These are phyloP conservation scores for Acropora yongei DNA, from an alignment of 64 coral and sea anemone species.

Conservation along the genomic window DNA sequence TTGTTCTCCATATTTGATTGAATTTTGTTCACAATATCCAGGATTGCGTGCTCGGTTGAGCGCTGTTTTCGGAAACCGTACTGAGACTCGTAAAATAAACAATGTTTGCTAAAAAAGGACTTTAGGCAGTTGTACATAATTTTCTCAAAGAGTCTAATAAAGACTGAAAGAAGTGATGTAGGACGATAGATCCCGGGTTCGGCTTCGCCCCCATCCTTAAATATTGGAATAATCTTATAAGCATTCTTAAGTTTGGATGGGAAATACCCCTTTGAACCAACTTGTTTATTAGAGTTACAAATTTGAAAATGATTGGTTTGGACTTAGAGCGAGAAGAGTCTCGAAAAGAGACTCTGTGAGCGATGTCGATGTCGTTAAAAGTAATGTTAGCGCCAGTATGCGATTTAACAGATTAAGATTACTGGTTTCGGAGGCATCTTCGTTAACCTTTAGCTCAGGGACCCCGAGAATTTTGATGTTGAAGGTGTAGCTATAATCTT, in stretches of 20 bases:
- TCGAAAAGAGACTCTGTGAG: slow-evolving; percentile 52
- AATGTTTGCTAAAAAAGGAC: too few species aligned
- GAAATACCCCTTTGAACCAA: too few species aligned
- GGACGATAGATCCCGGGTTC: too few species aligned
- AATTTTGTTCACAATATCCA: too few species aligned
- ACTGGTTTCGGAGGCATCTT: slow-evolving; percentile 26
- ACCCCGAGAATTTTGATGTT: slow-evolving; percentile 22
- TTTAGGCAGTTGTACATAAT: too few species aligned
- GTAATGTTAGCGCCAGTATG: slow-evolving; percentile 10
- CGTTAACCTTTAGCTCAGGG: slow-evolving; percentile 20
- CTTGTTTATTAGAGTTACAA: neutral
- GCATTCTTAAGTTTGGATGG: too few species aligned
- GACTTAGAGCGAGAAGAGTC: slow-evolving; percentile 35
- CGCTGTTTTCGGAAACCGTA: neutral
- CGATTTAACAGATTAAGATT: slow-evolving; percentile 25
- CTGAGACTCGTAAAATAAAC: neutral
- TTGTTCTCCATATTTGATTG: too few species aligned
- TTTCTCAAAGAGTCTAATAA: too few species aligned
- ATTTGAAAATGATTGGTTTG: slow-evolving; percentile 55
- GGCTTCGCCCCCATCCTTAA: too few species aligned
- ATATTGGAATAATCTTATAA: too few species aligned
- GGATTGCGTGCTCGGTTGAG: neutral
- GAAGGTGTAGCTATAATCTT: neutral
- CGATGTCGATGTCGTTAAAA: slow-evolving; percentile 34
- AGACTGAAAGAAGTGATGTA: too few species aligned